phyloP scores from a whole-genome alignment of 2,113 vertebrate species.

The Spea bombifrons region DNA sequence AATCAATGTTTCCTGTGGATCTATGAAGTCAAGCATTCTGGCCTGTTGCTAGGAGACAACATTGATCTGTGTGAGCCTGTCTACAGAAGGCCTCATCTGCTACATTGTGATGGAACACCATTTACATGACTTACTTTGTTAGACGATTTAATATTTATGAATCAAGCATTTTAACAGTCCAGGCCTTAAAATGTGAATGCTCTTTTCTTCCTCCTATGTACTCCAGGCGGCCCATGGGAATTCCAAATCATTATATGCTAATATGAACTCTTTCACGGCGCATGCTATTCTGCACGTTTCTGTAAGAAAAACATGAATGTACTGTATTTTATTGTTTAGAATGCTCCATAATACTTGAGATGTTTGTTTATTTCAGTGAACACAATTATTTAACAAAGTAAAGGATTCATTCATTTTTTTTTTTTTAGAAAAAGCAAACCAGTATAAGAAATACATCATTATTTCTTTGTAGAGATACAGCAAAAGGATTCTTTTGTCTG shows the following conservation, averaged over 20 bases:
- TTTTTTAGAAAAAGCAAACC: too few relatives aligned
- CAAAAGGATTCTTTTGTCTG: too few relatives aligned
- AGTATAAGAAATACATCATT: too few relatives aligned
- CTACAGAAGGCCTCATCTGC: constrained; percentile 7
- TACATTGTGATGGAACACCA: constrained; percentile 15
- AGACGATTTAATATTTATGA: constrained; percentile 36
- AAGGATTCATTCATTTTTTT: too few relatives aligned
- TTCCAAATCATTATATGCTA: background rate
- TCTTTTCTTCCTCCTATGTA: background rate
- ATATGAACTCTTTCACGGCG: background rate
- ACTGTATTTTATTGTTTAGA: too few relatives aligned
- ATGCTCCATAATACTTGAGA: too few relatives aligned
- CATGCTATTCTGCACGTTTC: background rate
- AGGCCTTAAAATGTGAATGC: background rate
- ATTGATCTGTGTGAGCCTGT: constrained; percentile 28
- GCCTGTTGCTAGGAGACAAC: constrained; percentile 37
- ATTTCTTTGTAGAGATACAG: too few relatives aligned
- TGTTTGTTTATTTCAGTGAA: too few relatives aligned
- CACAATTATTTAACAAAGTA: too few relatives aligned
- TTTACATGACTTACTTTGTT: constrained; percentile 14
- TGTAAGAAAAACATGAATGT: too few relatives aligned
- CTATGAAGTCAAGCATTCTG: constrained; percentile 8
- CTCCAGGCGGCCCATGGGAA: background rate
- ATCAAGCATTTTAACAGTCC: constrained; percentile 18
- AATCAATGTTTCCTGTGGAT: constrained; percentile 19